Evolutionary conservation across 2,888 invertebrate species (phyloP).

Genomic region (Tenthredo notha): DNA sequence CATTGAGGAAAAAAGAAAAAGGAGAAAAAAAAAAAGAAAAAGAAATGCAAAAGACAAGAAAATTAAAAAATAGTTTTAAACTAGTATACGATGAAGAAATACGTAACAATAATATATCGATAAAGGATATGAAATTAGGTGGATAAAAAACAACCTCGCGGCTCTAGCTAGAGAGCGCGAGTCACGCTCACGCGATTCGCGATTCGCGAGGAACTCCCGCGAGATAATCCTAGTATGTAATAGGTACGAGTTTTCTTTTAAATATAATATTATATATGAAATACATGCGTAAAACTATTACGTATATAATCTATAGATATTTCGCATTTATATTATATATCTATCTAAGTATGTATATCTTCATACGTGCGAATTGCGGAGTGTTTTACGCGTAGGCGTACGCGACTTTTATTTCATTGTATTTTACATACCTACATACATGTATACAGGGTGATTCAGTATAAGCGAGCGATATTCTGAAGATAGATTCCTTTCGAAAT

Average conservation of each 20-base stretch:
- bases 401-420: background rate
- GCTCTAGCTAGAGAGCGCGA: background rate
- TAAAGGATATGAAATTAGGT: conserved; percentile 21
- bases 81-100: background rate
- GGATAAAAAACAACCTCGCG: conserved; percentile 16
- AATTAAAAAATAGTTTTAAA: background rate
- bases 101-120: background rate
- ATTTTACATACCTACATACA: background rate
- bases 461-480: too few relatives aligned
- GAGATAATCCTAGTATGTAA: conserved; percentile 20
- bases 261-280: background rate
- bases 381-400: background rate
- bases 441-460: too few relatives aligned
- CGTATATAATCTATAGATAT: background rate
- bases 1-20: background rate
- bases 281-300: background rate
- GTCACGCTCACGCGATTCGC: background rate
- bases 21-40: too few relatives aligned
- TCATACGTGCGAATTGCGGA: background rate
- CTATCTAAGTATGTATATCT: background rate
- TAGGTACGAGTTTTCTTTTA: background rate
- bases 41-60: background rate
- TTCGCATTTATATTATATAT: background rate
- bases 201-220: conserved; percentile 28
- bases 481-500: too few relatives aligned